A percentile compares a stretch with the other conserved stretches of the same genome.
Conservation (phyloP, 30 jellyfish, hydroid and myxozoan genomes). For the Pseudorhiza aurosa region DNA sequence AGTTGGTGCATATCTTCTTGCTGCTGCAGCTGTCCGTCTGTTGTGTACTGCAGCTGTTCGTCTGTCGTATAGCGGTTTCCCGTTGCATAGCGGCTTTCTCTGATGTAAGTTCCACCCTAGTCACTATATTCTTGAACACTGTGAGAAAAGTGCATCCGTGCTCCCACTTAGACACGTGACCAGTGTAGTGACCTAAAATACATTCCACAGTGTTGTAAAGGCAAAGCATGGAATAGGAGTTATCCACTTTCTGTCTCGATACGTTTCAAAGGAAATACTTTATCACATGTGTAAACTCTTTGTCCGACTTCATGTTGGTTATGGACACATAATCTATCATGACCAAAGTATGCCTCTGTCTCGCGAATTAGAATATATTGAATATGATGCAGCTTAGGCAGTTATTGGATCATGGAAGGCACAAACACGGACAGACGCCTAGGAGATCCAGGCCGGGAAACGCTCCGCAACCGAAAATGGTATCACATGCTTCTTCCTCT, state of each 20-base stretch:
- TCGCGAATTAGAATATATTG: not conserved
- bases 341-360: not conserved
- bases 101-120: too few relatives aligned
- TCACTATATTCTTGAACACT: too few relatives aligned
- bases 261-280: conserved; percentile 5
- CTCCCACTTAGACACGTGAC: too few relatives aligned
- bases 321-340: not conserved
- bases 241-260: conserved; percentile 23
- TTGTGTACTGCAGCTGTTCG: too few relatives aligned
- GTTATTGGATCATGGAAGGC: not conserved
- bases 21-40: too few relatives aligned
- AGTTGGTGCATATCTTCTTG: too few relatives aligned
- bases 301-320: not conserved
- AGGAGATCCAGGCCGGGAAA: not conserved
- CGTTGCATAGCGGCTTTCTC: too few relatives aligned
- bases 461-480: not conserved
- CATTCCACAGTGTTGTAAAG: too few relatives aligned
- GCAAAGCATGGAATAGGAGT: conserved; percentile 38
- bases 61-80: too few relatives aligned
- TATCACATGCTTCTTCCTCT: not conserved
- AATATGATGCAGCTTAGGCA: not conserved
- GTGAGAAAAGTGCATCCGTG: too few relatives aligned
- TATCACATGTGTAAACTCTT: conserved; percentile 6
- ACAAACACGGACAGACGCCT: not conserved
- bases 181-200: too few relatives aligned